Base-by-base conservation (phyloP, 2,113 vertebrate species). In the Leptosomus discolor region DNA sequence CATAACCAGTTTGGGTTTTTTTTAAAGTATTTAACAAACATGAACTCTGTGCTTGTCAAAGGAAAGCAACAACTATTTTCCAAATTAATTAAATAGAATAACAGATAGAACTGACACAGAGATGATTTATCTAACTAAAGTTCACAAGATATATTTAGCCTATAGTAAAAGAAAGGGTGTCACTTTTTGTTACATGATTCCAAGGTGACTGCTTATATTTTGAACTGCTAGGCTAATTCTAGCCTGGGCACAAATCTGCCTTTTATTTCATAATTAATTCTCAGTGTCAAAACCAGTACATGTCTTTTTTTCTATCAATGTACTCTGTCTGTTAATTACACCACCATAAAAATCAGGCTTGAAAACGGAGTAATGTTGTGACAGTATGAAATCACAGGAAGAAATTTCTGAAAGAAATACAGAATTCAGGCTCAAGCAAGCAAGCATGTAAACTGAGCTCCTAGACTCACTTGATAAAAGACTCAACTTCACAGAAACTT, bases 11-110 rank as follows among this genome's bases (percentile, higher is more conserved):
- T 80, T 10, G 57, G 64, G 19, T 68, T 57, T 37, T 73, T 57
- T 88, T 93, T 74, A 92, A 98, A 98, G 97, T 98, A 98, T 98
- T 99, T 98, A 98, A 98, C 97, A 98, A 98, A 98, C 97, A 98
- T 37, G 63, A 97, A 98, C 85, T 96, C 89, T 81, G 79, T 65
- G 70, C 58, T 90, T 93, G 92, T 87, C 53, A 80, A 97, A 97
- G 77, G 71, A 90, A 97, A 95, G 82, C 74, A 97, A 95, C 57
- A 96, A 96, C 91, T 94, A 65, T 85, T 97, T 98, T 96, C 93
- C 86, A 93, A 94, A 97, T 97, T 96, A 98, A 98, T 97, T 97
- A 98, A 96, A 96, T 1, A 94, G 94, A 95, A 92, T 85, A 95
- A 93, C 82, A 96, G 89, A 94, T 39, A 92, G 70, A 86, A 93